Evolutionary conservation across 1,140 invertebrate genomes (phyloP), one percentile per base, ranked within the genome.

Genomic region (Cephus cinctus): DNA sequence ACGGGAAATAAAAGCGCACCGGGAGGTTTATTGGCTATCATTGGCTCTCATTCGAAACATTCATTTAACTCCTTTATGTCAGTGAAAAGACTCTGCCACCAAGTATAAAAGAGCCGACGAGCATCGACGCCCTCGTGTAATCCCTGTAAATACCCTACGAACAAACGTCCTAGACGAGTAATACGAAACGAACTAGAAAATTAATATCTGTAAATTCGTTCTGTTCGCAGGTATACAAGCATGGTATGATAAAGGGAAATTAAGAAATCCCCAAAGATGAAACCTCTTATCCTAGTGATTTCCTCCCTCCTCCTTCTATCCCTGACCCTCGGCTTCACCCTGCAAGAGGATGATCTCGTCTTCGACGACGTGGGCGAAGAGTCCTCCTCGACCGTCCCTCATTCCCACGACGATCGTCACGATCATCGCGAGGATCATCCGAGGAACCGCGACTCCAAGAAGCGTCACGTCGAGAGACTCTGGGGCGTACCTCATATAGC

Each of bases 331-430:
- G 49, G 52, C 20, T 35, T 64, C 16, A 62, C 36, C 12, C 42
- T 53, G 18, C 67, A 69, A 54, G 74, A 77, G 52, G 74, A 77
- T 55, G 74, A 75, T 43, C 56, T 77, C 42, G 69, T 76, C 6
- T 75, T 77, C 57, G 74, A 75, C 18, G 73, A 73, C 40, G 61
- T 69, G 21, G 66, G 65, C 21, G 72, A 72, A 19, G 67, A 54
- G 32, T 64, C 22, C 38, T 36, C 41, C 14, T 14, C 47, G 50
- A 47, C 27, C 39, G 3, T 30, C 61, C 16, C 39, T 56, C 2
- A 39, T 45, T 1, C 40, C 47, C 6, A 48, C 12, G 30, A 30
- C 41, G 52, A 56, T 21, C 39, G 47, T 47, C 43, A 19, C 47
- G 5, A 49, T 55, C n/a, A 38, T 50, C 5, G 34, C 31, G 38